Percentiles rank a stretch among this genome's conserved stretches.
Conservation (phyloP, 2,113 vertebrate species). For the Gnathonemus longibarbis region DNA sequence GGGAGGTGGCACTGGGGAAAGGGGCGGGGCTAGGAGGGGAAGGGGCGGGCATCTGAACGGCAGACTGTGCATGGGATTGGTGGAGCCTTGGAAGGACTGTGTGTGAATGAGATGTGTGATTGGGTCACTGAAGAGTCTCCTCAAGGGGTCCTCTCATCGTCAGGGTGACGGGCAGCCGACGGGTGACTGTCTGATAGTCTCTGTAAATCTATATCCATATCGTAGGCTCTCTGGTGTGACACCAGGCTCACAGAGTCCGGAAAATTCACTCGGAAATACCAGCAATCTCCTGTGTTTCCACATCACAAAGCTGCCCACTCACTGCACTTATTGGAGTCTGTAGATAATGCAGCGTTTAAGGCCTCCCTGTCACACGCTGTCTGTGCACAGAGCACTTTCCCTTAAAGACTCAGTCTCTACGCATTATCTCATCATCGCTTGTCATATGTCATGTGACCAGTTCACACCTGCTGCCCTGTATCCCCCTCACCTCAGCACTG, state of each 20-base stretch:
- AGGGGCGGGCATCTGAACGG: background rate
- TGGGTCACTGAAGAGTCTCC: background rate
- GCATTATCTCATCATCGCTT: background rate
- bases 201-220: background rate
- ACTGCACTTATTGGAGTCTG: background rate
- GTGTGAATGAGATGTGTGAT: background rate
- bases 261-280: background rate
- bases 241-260: background rate
- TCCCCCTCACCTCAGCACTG: background rate
- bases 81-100: background rate
- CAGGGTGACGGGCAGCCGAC: background rate
- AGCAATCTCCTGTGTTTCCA: background rate
- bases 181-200: background rate
- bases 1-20: slow-evolving; percentile 1
- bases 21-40: background rate
- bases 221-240: background rate
- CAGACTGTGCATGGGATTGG: background rate
- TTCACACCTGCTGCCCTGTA: background rate
- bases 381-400: background rate
- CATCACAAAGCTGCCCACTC: background rate
- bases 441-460: background rate
- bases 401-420: background rate
- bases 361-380: background rate
- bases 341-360: background rate
- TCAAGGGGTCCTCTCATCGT: background rate